These are phyloP conservation scores for Meloidogyne chitwoodi DNA, from an alignment of 1,140 invertebrate genomes.

Conservation along the genomic window DNA sequence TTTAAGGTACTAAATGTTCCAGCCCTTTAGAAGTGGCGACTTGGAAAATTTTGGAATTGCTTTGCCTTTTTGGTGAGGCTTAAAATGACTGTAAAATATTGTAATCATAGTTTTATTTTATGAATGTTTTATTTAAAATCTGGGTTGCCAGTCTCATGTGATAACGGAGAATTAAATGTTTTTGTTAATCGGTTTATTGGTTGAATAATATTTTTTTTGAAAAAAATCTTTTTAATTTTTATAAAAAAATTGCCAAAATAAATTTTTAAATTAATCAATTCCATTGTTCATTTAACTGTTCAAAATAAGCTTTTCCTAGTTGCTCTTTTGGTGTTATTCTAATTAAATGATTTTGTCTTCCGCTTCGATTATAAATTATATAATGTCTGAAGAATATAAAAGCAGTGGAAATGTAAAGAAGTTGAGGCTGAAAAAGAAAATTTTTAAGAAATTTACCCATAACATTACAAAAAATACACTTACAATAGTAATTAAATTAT, in stretches of 20 bases:
- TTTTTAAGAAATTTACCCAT: background rate
- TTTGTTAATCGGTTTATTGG: too few species aligned
- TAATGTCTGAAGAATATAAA: slow-evolving; percentile 5
- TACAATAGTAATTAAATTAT: slow-evolving; percentile 4
- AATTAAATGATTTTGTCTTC: background rate
- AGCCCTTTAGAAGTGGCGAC: background rate
- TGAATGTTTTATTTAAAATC: too few species aligned
- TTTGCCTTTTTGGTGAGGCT: background rate
- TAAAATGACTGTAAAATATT: too few species aligned
- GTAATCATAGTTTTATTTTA: too few species aligned
- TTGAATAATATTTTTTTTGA: too few species aligned
- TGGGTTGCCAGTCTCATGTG: too few species aligned
- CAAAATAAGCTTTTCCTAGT: background rate
- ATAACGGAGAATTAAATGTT: too few species aligned
- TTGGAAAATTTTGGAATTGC: background rate
- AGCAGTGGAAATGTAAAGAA: background rate
- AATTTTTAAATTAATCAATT: background rate
- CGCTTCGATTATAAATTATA: background rate
- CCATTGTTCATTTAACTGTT: slow-evolving; percentile 6
- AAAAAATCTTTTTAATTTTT: too few species aligned
- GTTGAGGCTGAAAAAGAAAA: background rate
- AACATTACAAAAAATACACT: background rate
- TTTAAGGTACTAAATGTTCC: background rate
- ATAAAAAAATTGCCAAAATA: too few species aligned
- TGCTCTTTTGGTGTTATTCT: background rate